Conservation (phyloP, 2,113 vertebrate species). For the Elachura formosa region DNA sequence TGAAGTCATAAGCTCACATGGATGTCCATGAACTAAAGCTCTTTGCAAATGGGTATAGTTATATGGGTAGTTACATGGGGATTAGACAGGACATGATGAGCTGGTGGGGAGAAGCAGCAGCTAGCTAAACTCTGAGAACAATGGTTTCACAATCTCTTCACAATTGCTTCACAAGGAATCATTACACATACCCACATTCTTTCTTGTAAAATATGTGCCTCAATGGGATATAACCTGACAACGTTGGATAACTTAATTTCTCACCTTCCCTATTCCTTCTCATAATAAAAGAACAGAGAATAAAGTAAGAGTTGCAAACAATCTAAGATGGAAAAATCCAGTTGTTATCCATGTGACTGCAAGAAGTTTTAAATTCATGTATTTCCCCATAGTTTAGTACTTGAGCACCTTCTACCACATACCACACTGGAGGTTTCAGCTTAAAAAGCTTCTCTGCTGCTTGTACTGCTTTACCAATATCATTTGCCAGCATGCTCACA, state of each 20-base stretch:
- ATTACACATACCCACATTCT: neutral
- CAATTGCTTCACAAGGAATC: neutral
- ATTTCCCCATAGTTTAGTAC: neutral
- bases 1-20: neutral
- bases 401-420: constrained; percentile 44
- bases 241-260: neutral
- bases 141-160: neutral
- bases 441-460: constrained; percentile 93
- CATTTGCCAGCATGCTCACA: constrained; percentile 87
- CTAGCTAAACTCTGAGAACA: neutral
- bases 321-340: neutral
- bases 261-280: neutral
- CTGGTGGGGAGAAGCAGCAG: neutral
- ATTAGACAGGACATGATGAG: neutral
- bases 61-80: neutral
- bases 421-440: constrained; percentile 93
- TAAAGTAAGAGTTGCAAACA: neutral
- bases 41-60: neutral
- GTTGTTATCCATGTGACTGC: neutral
- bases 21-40: neutral
- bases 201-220: neutral
- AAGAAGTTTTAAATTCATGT: neutral
- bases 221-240: neutral
- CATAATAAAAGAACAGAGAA: neutral
- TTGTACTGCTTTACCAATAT: constrained; percentile 88